These are phyloP conservation scores for Trichechus manatus DNA, from an alignment of 2,113 vertebrate genomes.

Conservation along the genomic window DNA sequence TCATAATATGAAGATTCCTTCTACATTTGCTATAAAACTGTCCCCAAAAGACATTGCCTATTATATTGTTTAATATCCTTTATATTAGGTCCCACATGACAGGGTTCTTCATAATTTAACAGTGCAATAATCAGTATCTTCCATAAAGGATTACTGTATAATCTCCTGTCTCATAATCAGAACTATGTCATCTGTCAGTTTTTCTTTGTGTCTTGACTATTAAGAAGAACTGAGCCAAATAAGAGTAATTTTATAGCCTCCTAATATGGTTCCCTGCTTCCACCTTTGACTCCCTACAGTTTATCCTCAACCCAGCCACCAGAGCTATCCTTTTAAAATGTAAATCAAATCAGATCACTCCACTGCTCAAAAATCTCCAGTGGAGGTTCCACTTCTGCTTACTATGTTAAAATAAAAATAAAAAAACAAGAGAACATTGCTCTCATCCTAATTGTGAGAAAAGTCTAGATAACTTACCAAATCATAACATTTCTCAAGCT, in stretches of 20 bases:
- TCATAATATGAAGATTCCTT: neutral
- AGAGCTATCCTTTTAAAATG: neutral
- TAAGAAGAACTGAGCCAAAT: conserved; percentile 22
- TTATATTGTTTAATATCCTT: neutral
- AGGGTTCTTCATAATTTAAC: neutral
- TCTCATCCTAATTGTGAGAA: neutral
- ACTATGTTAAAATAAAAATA: neutral
- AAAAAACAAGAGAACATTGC: neutral
- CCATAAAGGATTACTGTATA: neutral
- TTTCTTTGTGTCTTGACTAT: neutral
- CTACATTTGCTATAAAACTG: neutral
- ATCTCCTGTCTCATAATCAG: conserved; percentile 7
- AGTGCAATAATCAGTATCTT: neutral
- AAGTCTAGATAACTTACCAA: neutral
- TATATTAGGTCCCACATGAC: neutral
- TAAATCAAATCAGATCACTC: neutral
- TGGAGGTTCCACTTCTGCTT: neutral
- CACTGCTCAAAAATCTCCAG: neutral
- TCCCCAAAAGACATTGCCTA: neutral
- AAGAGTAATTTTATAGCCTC: neutral
- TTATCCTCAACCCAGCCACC: neutral
- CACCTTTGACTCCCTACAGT: neutral
- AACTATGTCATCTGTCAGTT: neutral
- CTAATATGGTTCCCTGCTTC: neutral
- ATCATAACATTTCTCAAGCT: neutral